phyloP scores from a whole-genome alignment of 2,888 invertebrate genomes.

The Uropetala carovei region DNA sequence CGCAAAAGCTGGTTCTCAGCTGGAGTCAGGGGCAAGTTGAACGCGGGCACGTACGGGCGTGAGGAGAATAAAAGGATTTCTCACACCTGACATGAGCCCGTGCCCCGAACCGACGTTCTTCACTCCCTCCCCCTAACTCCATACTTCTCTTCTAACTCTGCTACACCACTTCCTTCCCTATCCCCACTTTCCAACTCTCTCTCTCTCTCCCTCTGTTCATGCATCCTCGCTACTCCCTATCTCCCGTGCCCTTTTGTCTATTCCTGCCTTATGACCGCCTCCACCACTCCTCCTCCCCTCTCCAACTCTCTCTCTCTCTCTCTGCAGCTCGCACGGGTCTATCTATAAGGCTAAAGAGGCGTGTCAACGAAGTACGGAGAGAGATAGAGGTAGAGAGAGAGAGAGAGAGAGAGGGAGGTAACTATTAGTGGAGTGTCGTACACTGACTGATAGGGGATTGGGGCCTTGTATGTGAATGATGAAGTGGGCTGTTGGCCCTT shows the following conservation, averaged over 20 bases:
- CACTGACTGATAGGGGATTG: conserved; percentile 57
- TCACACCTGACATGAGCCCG: conserved; percentile 59
- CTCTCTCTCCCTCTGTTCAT: neutral
- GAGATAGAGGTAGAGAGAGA: neutral
- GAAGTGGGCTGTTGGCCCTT: conserved; percentile 40
- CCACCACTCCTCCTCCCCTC: neutral
- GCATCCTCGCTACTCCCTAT: neutral
- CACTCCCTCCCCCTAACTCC: neutral
- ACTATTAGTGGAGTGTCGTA: conserved; percentile 61
- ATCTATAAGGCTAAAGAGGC: conserved; percentile 9
- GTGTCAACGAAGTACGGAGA: neutral
- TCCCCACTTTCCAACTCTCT: neutral
- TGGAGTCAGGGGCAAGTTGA: conserved; percentile 43
- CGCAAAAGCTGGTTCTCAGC: neutral
- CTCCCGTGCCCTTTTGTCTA: conserved; percentile 2
- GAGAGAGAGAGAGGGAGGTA: neutral
- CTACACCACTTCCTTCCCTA: neutral
- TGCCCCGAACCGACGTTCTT: neutral
- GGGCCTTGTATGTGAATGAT: conserved; percentile 59
- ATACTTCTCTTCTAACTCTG: neutral
- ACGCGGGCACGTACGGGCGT: conserved; percentile 56
- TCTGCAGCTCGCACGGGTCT: neutral
- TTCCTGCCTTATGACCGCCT: conserved; percentile 36
- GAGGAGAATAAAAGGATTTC: conserved; percentile 61
- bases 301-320: neutral